Conservation (phyloP, 2,797 vertebrate genomes). For the Mus caroli region DNA sequence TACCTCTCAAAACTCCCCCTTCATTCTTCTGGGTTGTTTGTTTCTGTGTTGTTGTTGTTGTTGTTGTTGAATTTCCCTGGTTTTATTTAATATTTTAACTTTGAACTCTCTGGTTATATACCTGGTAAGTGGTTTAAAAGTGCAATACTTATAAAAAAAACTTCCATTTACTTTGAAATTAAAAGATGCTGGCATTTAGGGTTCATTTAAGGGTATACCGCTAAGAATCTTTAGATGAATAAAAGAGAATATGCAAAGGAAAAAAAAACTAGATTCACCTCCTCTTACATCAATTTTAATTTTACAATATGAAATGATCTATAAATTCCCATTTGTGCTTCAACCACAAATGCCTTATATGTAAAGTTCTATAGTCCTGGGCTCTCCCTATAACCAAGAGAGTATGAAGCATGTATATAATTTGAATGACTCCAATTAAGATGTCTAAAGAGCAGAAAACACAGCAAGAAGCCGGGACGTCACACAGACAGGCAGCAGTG, state of each 20-base stretch:
- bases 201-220: not conserved
- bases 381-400: not conserved
- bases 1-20: not conserved
- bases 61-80: not conserved
- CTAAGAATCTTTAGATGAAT: constrained; percentile 3
- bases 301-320: constrained; percentile 35
- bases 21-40: not conserved
- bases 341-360: not conserved
- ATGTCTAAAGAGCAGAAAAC: constrained; percentile 1
- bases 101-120: not conserved
- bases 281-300: not conserved
- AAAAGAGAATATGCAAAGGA: not conserved
- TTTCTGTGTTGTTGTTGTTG: not conserved
- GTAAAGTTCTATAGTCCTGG: not conserved
- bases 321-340: not conserved
- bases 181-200: constrained; percentile 1
- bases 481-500: too few relatives aligned
- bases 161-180: constrained; percentile 31
- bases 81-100: constrained; percentile 53
- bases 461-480: not conserved
- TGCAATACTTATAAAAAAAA: not conserved
- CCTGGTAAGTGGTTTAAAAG: constrained; percentile 24
- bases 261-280: not conserved
- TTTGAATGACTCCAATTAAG: not conserved
- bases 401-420: not conserved